Percentiles rank a stretch among this genome's conserved stretches.
phyloP scores from a whole-genome alignment of 2,888 invertebrate genomes.

The Eupithecia vulgata region DNA sequence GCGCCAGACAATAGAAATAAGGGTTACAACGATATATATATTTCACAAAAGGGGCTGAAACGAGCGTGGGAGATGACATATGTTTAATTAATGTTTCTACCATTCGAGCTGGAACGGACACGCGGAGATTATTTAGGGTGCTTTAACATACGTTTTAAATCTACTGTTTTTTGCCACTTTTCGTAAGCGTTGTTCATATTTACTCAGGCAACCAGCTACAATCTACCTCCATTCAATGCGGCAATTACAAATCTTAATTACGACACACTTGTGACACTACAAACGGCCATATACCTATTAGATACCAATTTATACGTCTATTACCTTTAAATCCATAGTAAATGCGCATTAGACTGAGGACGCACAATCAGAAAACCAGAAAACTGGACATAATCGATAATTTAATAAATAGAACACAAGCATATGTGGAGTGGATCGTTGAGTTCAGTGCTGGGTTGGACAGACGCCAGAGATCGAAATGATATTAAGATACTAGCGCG shows the following conservation, averaged over 20 bases:
- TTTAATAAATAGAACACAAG: conserved; percentile 21
- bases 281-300: background rate
- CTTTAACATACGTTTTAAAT: conserved; percentile 42
- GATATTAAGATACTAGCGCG: conserved; percentile 53
- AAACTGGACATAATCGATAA: conserved; percentile 26
- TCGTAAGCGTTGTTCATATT: background rate
- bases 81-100: conserved; percentile 65
- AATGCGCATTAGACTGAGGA: conserved; percentile 1
- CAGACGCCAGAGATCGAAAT: conserved; percentile 56
- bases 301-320: background rate
- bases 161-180: conserved; percentile 14
- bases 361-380: conserved; percentile 33
- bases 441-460: conserved; percentile 58
- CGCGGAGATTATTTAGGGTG: conserved; percentile 58
- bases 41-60: conserved; percentile 53
- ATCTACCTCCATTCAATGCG: background rate
- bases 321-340: background rate
- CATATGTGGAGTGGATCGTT: conserved; percentile 46
- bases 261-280: background rate
- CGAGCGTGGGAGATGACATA: conserved; percentile 65
- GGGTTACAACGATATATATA: conserved; percentile 48
- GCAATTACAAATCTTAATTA: background rate
- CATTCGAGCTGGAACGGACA: conserved; percentile 54
- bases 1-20: conserved; percentile 27
- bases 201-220: background rate